Evolutionary conservation across 2,797 vertebrate species (phyloP).

Genomic region (Schizopygopsis malacanthus): DNA sequence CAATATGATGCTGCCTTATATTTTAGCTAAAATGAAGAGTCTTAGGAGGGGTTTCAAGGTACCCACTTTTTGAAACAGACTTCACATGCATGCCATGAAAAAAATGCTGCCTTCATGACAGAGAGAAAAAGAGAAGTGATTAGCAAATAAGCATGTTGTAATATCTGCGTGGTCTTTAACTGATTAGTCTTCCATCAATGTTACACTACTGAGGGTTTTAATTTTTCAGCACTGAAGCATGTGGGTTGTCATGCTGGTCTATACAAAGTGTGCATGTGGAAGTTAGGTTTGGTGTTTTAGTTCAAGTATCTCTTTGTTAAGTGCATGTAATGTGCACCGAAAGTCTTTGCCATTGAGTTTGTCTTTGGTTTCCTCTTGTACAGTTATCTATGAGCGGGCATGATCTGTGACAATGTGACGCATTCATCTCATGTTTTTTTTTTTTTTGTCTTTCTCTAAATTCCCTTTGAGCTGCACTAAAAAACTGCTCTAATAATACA

Average conservation of each 20-base stretch:
- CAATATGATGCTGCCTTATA: not conserved
- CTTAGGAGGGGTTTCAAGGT: not conserved
- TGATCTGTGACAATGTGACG: not conserved
- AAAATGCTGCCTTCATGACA: not conserved
- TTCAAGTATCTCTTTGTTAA: not conserved
- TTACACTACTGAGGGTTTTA: not conserved
- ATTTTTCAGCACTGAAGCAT: not conserved
- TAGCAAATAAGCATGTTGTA: not conserved
- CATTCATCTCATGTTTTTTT: conserved; percentile 22
- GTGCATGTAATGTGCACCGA: not conserved
- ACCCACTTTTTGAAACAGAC: not conserved
- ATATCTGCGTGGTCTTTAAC: conserved; percentile 26
- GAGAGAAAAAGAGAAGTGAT: too few species aligned
- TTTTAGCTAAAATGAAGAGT: not conserved
- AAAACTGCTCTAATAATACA: conserved; percentile 42
- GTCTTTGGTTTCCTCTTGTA: conserved; percentile 7
- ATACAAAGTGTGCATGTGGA: not conserved
- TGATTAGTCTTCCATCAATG: conserved; percentile 24
- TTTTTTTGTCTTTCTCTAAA: conserved; percentile 2
- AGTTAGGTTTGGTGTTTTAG: conserved; percentile 4
- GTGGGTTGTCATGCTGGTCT: not conserved
- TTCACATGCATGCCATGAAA: not conserved
- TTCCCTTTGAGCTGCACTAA: conserved; percentile 50
- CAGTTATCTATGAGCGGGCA: not conserved
- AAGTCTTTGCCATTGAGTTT: conserved; percentile 1